Evolutionary conservation across 2,113 vertebrate genomes (phyloP), one percentile per base, ranked within the genome.

Genomic region (Pardalotus punctatus): DNA sequence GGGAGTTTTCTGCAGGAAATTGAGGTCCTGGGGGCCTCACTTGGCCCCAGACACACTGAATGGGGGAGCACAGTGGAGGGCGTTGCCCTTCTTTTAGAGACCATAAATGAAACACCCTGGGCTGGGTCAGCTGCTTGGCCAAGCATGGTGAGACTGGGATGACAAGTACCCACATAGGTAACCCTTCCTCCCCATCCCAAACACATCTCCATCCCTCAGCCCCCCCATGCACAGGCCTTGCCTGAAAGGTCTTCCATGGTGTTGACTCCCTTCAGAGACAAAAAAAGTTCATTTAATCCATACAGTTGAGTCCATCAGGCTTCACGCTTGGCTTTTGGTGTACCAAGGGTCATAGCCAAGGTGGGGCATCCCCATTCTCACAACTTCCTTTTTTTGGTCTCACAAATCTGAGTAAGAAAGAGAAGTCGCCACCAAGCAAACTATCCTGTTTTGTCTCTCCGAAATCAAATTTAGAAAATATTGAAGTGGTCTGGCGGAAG

Each of bases 381-480:
- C 36, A 57, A 50, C 88, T 87, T 96, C 85, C 70, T 60, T 90
- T 90, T 54, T 54, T 36, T 18, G 25, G 21, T 4, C 18, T 86
- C 42, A 47, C 0, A 0, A 81, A 73, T 67, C 1, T 0, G 19
- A 70, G 35, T 24, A 38, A 90, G 81, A 96, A 95, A 42, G 91
- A 83, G 94, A 94, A 96, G 42, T 92, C 58, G 25, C 70, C 0
- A 12, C 80, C 42, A 77, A 83, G 56, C 10, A 81, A 92, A 88
- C 35, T 67, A 43, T 56, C 80, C 86, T 70, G 43, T 77, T 96
- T 84, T 64, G 91, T 64, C 61, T 93, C n/a, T 89, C 48, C 0
- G 4, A 74, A 89, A 64, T 91, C 79, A 94, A 93, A 95, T 94
- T 84, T 95, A 92, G 91, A 94, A 93, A 92, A 93, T 62, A 81